A percentile compares a stretch with the other conserved stretches of the same genome.
Conservation (phyloP, 2,113 vertebrate species). For the Microcebus tavaratra region DNA sequence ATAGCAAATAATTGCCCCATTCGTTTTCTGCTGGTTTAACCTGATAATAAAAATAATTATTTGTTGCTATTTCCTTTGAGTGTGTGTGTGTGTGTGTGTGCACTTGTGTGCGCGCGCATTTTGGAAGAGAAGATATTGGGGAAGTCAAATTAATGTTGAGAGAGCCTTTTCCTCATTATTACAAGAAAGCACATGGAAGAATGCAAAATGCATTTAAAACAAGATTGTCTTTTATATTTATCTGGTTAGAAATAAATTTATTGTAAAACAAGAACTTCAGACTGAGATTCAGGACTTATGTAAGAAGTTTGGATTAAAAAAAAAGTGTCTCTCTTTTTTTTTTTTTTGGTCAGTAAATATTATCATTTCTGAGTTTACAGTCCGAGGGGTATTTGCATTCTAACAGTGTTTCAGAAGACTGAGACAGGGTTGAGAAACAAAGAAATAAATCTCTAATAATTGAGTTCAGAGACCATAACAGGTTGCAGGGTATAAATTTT, state of each 20-base stretch:
- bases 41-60: background rate
- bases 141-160: background rate
- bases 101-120: background rate
- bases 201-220: background rate
- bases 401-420: conserved; percentile 28
- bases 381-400: conserved; percentile 5
- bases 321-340: background rate
- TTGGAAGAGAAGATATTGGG: background rate
- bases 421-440: conserved; percentile 6
- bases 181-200: background rate
- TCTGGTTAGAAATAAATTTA: background rate
- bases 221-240: background rate
- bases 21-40: background rate
- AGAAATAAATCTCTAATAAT: conserved; percentile 65
- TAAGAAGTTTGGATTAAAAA: background rate
- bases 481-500: conserved; percentile 44
- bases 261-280: background rate
- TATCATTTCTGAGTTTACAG: background rate
- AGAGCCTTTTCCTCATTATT: background rate
- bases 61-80: background rate
- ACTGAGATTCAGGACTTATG: background rate
- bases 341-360: background rate
- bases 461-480: conserved; percentile 67
- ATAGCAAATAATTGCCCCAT: background rate
- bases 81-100: background rate